Base-by-base conservation (phyloP, 2,888 invertebrate genomes). In the Ormyrus pomaceus region DNA sequence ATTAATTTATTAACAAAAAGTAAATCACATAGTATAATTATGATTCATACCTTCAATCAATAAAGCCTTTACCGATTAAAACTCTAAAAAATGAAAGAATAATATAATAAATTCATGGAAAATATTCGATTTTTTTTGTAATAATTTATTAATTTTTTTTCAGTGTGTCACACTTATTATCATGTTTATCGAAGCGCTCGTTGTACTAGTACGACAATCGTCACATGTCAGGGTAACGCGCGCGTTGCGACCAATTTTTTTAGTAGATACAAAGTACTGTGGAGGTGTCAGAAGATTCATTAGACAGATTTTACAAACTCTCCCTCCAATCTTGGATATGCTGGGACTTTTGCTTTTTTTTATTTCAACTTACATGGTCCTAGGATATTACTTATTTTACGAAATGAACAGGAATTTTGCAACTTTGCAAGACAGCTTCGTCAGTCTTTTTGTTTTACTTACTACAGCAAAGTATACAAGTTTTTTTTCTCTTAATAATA, bases 311-410 rank as follows among this genome's bases (percentile, higher is more conserved):
- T 91, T 97, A 80, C 96, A 96, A 91, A 96, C 96, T 0, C 88
- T 97, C 84, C 97, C 97, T 11, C 96, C 97, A 5, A 97, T 97
- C 85, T 91, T 97, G 84, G 97, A 97, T 90, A 97, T 97, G 96
- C 91, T 97, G 86, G 94, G 95, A 55, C 92, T 97, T 77, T 92
- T 97, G 46, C 92, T 97, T 89, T 97, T 97, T 91, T 95, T 97
- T 89, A 95, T 97, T 84, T 93, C 95, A 73, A 95, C 96, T 34
- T 97, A 96, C 87, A 95, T 96, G 53, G 92, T 97, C 70, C 91
- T 97, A 71, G 97, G 96, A 83, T 96, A 94, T 88, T 97, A 95
- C 89, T 91, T 97, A 84, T 97, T 97, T 91, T 95, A 95, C 46
- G 93, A 94, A 86, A 94, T 95, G 86, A 95, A 96, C 88, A 93